Base-by-base conservation (phyloP, 2,888 invertebrate genomes). In the Caenorhabditis sinica region DNA sequence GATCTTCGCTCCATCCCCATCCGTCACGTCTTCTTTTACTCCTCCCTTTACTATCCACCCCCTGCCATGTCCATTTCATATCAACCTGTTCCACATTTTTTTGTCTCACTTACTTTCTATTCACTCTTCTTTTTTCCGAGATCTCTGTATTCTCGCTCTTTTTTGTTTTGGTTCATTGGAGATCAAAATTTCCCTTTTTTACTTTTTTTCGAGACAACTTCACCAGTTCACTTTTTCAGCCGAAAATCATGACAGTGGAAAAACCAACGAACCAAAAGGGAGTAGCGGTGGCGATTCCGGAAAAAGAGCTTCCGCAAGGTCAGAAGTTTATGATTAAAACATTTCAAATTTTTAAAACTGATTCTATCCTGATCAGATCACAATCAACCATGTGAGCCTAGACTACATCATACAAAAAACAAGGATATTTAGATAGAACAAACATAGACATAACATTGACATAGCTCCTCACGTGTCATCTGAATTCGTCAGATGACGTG, bases 51-150 rank as follows among this genome's bases (percentile, higher is more conserved):
- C 40, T 28, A 49, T 23, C 25, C 25, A 1, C 63, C 45, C 6
- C 28, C 15, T 66, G 28, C 66, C 66, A 49, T 66, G 45, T 49
- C 65, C 65, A 65, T 65, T 65, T 65, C 45, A 65, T 49, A 36
- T 33, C 51, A 68, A 68, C 68, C 68, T 68, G 68, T 68, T 68
- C 68, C 51, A 53, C 30, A 66, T 68, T 51, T 53, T 53, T 68
- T 13, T 51, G 36, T 51, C 13, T 68, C 51, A 33, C 51, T 36
- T 51, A 51, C 23, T 65, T 45, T n/a, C n/a, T n/a, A n/a, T n/a
- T 43, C 28, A 11, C 6, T 33, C 20, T 58, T 30, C 20, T 36
- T 61, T 61, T 43, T 25, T 45, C 63, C 43, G 43, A 63, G 43
- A 63, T 63, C 63, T 43, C 40, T 63, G 43, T 28, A 13, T 28